A percentile compares a stretch with the other conserved stretches of the same genome.
Evolutionary conservation across 2,113 vertebrate species (phyloP).

Genomic region (Epinephelus fuscoguttatus): DNA sequence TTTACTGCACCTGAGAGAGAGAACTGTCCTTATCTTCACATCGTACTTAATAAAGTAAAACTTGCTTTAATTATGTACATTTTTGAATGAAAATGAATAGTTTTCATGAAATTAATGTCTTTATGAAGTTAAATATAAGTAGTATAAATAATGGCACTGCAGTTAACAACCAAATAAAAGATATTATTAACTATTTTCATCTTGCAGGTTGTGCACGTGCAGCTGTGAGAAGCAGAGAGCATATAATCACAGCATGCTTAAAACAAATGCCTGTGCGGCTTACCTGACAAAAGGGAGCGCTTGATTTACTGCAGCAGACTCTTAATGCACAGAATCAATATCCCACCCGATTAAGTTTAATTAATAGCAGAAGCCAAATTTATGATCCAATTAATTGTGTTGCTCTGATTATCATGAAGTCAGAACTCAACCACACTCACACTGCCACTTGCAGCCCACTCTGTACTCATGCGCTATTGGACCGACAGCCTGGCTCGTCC

Average conservation of each 20-base stretch:
- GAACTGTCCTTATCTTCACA: background rate
- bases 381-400: slow-evolving; percentile 16
- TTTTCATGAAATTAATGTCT: background rate
- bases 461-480: slow-evolving; percentile 42
- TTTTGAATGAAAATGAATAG: background rate
- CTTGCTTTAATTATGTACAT: background rate
- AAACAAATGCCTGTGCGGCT: slow-evolving; percentile 22
- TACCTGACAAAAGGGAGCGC: slow-evolving; percentile 1
- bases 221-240: slow-evolving; percentile 12
- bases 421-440: background rate
- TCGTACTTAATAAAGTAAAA: background rate
- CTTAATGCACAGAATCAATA: slow-evolving; percentile 34
- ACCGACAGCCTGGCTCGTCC: slow-evolving; percentile 40
- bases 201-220: background rate
- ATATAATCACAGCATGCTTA: background rate
- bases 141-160: background rate
- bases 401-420: slow-evolving; percentile 15
- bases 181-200: background rate
- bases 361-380: background rate
- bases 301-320: slow-evolving; percentile 14
- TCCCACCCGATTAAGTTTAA: slow-evolving; percentile 7
- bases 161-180: too few species aligned
- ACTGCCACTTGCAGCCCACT: background rate
- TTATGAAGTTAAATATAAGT: background rate
- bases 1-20: background rate